Evolutionary conservation across 2,888 invertebrate genomes (phyloP).

Genomic region (Eurois occulta): DNA sequence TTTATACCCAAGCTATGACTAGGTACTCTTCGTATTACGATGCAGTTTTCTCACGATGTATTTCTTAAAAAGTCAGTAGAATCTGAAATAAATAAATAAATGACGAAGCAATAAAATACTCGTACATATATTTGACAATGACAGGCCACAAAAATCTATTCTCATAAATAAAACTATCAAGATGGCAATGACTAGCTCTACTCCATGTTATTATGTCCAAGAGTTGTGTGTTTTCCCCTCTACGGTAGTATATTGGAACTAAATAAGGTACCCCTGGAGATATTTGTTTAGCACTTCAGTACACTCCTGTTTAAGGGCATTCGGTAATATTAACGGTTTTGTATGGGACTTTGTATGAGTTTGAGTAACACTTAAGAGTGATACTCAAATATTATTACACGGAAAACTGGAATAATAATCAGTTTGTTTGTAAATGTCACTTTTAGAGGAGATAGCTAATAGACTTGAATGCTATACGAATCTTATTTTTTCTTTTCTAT

Average conservation of each 20-base stretch:
- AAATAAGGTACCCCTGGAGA: slow-evolving; percentile 32
- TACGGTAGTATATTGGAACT: slow-evolving; percentile 30
- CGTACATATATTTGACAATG: slow-evolving; percentile 12
- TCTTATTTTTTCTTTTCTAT: neutral
- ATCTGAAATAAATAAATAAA: neutral
- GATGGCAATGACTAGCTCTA: slow-evolving; percentile 22
- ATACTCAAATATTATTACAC: slow-evolving; percentile 27
- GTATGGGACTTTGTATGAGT: slow-evolving; percentile 30
- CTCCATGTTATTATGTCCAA: slow-evolving; percentile 34
- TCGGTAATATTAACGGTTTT: slow-evolving; percentile 44
- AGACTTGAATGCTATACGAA: neutral
- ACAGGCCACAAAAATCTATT: slow-evolving; percentile 1
- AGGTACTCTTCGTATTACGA: neutral
- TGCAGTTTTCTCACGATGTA: neutral
- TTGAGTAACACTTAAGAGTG: slow-evolving; percentile 32
- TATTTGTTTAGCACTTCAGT: slow-evolving; percentile 51
- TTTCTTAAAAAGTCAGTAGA: neutral
- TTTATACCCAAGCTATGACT: neutral
- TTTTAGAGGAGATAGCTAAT: neutral
- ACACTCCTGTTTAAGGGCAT: slow-evolving; percentile 17
- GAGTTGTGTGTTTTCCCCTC: slow-evolving; percentile 50
- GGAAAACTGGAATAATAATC: slow-evolving; percentile 18
- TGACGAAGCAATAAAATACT: slow-evolving; percentile 2
- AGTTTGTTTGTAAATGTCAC: neutral
- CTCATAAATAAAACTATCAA: slow-evolving; percentile 51